Conservation (phyloP, 1,140 invertebrate species). For the Cardiocondyla obscurior region DNA sequence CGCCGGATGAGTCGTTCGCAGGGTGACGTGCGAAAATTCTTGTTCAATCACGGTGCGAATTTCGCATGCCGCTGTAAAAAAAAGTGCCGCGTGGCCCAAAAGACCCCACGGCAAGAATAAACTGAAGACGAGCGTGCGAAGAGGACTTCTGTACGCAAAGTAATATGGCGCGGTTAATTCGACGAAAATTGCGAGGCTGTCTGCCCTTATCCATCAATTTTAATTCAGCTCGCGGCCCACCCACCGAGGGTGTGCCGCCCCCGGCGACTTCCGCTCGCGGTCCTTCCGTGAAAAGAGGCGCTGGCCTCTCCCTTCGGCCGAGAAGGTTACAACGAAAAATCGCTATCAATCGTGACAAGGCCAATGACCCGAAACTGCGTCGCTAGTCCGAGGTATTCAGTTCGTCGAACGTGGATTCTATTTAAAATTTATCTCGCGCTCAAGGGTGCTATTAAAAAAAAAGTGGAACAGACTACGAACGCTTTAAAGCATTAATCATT, state of each 20-base stretch:
- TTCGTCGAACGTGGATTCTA: conserved; percentile 52
- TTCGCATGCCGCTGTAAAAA: not conserved
- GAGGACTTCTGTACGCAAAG: conserved; percentile 42
- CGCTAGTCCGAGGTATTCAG: not conserved
- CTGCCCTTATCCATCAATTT: conserved; percentile 68
- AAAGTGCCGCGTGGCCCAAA: not conserved
- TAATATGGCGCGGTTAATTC: conserved; percentile 60
- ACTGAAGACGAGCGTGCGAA: conserved; percentile 9
- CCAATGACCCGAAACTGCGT: conserved; percentile 59
- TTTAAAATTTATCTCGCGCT: conserved; percentile 65
- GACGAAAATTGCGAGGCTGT: conserved; percentile 67
- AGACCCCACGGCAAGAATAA: conserved; percentile 40
- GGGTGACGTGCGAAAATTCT: not conserved
- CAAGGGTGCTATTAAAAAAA: conserved; percentile 56
- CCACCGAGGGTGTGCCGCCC: conserved; percentile 66
- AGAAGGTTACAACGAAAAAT: conserved; percentile 66
- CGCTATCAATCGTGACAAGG: conserved; percentile 70
- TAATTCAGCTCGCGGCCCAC: conserved; percentile 65
- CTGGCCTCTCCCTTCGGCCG: conserved; percentile 33
- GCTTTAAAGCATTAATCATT: not conserved
- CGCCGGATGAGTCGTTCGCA: conserved; percentile 18
- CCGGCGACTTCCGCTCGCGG: conserved; percentile 63
- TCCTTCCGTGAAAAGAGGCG: conserved; percentile 61
- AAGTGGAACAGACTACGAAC: not conserved
- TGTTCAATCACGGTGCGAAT: conserved; percentile 30